Conservation (phyloP, 35 echinoderm and acorn worm genomes). For the Apostichopus parvimensis region DNA sequence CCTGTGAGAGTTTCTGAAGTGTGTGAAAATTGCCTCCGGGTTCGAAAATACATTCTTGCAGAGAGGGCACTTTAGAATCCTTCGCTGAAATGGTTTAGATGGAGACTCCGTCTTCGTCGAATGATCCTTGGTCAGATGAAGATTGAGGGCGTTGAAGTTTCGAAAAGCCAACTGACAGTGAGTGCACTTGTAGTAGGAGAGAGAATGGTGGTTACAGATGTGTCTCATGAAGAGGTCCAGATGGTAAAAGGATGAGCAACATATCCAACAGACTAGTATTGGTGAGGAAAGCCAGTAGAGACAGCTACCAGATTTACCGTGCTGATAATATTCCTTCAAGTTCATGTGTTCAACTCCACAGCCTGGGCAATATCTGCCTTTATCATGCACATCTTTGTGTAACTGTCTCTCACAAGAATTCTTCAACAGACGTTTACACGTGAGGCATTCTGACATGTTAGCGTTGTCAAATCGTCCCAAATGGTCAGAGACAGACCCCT, state of each 20-base stretch:
- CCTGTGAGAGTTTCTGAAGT: slow-evolving; percentile 8
- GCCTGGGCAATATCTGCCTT: slow-evolving; percentile 17
- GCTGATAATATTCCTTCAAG: background rate
- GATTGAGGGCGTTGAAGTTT: background rate
- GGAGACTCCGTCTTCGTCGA: background rate
- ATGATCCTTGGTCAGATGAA: slow-evolving; percentile 11
- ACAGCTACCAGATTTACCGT: background rate
- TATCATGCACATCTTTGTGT: slow-evolving; percentile 16
- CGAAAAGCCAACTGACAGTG: slow-evolving; percentile 41
- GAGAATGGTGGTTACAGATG: background rate
- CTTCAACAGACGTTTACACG: slow-evolving; percentile 3
- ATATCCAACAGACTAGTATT: background rate
- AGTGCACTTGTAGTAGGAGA: slow-evolving; percentile 50
- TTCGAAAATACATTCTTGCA: slow-evolving; percentile 51
- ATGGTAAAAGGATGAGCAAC: background rate
- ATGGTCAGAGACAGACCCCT: background rate
- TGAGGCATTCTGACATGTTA: slow-evolving; percentile 17
- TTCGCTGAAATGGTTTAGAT: slow-evolving; percentile 3
- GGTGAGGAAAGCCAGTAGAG: slow-evolving; percentile 15
- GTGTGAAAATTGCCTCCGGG: background rate
- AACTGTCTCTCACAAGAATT: slow-evolving; percentile 24
- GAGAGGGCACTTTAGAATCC: slow-evolving; percentile 40
- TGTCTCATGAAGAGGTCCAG: background rate
- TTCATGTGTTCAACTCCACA: background rate
- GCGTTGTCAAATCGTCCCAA: background rate